Conservation (phyloP, 2,888 invertebrate species). For the Lasius platythorax region DNA sequence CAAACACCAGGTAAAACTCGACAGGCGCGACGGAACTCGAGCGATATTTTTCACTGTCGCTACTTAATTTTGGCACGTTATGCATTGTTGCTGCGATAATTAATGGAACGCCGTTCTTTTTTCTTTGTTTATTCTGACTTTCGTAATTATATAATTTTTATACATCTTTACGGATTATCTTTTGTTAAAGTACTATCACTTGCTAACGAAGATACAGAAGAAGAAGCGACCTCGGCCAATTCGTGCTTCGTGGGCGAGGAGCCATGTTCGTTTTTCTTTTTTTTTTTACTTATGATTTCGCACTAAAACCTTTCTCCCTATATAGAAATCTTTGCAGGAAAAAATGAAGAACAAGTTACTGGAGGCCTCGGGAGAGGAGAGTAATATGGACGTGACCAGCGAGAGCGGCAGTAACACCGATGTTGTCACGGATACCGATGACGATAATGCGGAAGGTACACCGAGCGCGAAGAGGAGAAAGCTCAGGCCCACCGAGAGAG, state of each 20-base stretch:
- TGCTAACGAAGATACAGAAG: conserved; percentile 39
- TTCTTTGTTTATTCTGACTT: conserved; percentile 28
- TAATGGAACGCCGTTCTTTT: background rate
- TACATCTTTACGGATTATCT: conserved; percentile 30
- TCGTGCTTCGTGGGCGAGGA: conserved; percentile 52
- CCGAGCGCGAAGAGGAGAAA: conserved; percentile 84
- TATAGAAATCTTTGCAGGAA: conserved; percentile 84
- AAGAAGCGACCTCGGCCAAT: conserved; percentile 48
- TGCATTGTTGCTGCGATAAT: conserved; percentile 6
- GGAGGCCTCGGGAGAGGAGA: conserved; percentile 85
- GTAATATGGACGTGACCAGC: conserved; percentile 85
- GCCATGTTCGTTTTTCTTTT: conserved; percentile 46
- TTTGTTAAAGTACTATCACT: conserved; percentile 48
- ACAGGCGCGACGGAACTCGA: background rate
- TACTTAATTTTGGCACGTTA: conserved; percentile 20
- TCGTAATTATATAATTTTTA: conserved; percentile 29
- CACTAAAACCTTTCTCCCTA: conserved; percentile 78
- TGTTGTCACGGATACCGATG: conserved; percentile 84
- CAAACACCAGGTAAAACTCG: conserved; percentile 80
- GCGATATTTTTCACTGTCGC: background rate
- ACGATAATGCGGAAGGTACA: conserved; percentile 84
- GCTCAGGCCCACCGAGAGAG: conserved; percentile 83
- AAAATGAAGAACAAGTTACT: conserved; percentile 85
- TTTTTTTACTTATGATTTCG: conserved; percentile 79
- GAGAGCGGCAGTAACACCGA: conserved; percentile 85